Conservation (phyloP, 2,113 vertebrate genomes). For the Azemiops feae region DNA sequence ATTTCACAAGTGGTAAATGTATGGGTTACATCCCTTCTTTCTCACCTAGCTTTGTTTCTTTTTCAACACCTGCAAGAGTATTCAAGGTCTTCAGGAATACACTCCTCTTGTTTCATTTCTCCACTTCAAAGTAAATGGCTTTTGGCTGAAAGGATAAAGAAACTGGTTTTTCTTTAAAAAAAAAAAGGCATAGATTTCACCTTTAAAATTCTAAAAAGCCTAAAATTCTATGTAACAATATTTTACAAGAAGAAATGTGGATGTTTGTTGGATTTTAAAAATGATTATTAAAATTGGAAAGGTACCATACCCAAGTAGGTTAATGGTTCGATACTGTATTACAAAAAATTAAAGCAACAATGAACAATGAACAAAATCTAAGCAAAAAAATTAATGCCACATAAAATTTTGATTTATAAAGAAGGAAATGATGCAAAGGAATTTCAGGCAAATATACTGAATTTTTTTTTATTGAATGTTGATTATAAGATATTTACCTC, state of each 20-base stretch:
- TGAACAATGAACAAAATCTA: not conserved
- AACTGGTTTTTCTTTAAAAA: not conserved
- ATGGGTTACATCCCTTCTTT: not conserved
- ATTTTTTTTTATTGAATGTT: not conserved
- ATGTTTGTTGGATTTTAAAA: not conserved
- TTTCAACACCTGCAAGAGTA: not conserved
- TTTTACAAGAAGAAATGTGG: not conserved
- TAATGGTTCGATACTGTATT: not conserved
- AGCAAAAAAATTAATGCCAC: not conserved
- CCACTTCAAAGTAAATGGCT: not conserved
- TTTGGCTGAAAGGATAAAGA: not conserved
- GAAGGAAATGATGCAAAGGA: not conserved
- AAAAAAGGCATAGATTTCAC: not conserved
- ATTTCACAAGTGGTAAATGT: not conserved
- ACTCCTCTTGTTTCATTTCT: not conserved
- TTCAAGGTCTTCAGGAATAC: not conserved
- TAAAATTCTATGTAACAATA: not conserved
- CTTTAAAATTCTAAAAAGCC: not conserved
- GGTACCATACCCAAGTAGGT: not conserved
- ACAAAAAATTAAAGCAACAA: not conserved
- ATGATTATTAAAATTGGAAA: not conserved
- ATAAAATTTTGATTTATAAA: not conserved
- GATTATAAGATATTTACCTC: not conserved
- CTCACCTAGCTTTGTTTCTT: not conserved
- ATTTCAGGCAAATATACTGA: not conserved